Evolutionary conservation across 1,140 invertebrate genomes (phyloP).

Genomic region (Heliconius congener): DNA sequence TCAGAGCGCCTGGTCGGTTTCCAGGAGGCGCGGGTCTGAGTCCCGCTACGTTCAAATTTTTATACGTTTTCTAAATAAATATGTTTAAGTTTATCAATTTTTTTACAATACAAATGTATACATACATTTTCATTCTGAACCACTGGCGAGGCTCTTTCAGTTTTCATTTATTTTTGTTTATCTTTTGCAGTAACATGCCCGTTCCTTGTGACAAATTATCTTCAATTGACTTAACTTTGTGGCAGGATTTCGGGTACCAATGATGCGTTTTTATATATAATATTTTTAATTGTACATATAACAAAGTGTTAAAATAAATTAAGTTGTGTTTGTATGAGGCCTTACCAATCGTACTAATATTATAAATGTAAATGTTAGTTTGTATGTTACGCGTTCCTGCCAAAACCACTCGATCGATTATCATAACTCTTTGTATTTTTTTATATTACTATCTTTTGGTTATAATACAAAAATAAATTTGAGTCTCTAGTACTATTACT

Average conservation of each 20-base stretch:
- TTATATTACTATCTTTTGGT: no score
- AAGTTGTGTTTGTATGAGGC: neutral
- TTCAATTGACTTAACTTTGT: conserved; percentile 84
- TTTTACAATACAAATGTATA: no score
- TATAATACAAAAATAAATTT: no score
- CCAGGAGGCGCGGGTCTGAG: no score
- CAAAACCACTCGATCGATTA: no score
- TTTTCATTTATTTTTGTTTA: neutral
- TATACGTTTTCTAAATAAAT: no score
- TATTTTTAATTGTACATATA: neutral
- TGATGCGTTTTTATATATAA: neutral
- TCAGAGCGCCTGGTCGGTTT: no score
- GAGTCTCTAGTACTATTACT: no score
- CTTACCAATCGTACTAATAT: neutral
- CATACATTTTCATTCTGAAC: neutral
- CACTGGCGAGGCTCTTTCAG: neutral
- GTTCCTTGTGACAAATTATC: conserved; percentile 85
- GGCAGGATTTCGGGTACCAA: conserved; percentile 70
- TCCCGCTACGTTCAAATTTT: no score
- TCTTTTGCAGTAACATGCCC: conserved; percentile 85
- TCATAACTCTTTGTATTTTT: no score
- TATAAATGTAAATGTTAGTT: neutral
- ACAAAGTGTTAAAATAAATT: neutral
- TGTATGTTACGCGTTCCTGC: no score
- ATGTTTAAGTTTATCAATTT: no score